These are phyloP conservation scores for Sesamia inferens DNA, from an alignment of 2,888 invertebrate species.

Conservation along the genomic window DNA sequence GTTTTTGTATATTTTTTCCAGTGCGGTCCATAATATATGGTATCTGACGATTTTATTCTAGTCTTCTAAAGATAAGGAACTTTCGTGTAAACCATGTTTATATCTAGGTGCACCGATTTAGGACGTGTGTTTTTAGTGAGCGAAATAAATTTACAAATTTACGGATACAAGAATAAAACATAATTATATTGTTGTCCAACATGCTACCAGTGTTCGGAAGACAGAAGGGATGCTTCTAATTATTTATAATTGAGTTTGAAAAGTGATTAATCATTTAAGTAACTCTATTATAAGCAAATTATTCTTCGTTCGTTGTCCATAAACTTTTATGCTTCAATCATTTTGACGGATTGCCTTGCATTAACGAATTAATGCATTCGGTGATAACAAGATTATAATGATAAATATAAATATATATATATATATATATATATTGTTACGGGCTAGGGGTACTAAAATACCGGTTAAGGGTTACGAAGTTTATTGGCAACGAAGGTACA, in stretches of 20 bases:
- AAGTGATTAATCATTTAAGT: conserved; percentile 25
- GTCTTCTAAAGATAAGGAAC: background rate
- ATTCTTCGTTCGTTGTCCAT: conserved; percentile 28
- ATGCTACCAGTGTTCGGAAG: background rate
- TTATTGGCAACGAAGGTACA: no score
- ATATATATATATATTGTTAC: no score
- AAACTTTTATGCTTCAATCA: conserved; percentile 11
- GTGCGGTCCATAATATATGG: no score
- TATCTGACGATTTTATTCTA: background rate
- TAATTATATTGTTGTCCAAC: background rate
- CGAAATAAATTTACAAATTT: background rate
- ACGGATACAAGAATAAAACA: background rate
- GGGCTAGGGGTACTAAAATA: no score
- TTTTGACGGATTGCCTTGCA: conserved; percentile 22
- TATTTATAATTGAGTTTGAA: conserved; percentile 21
- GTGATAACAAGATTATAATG: no score
- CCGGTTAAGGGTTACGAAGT: no score
- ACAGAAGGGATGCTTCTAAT: conserved; percentile 7
- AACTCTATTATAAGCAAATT: background rate
- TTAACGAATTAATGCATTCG: conserved; percentile 10
- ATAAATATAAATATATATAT: no score
- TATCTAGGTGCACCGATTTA: background rate
- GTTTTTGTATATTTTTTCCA: no score
- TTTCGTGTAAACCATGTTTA: background rate
- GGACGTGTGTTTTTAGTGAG: background rate